Evolutionary conservation across 92 coral and sea anemone genomes (phyloP).

Genomic region (Micromussa lordhowensis): DNA sequence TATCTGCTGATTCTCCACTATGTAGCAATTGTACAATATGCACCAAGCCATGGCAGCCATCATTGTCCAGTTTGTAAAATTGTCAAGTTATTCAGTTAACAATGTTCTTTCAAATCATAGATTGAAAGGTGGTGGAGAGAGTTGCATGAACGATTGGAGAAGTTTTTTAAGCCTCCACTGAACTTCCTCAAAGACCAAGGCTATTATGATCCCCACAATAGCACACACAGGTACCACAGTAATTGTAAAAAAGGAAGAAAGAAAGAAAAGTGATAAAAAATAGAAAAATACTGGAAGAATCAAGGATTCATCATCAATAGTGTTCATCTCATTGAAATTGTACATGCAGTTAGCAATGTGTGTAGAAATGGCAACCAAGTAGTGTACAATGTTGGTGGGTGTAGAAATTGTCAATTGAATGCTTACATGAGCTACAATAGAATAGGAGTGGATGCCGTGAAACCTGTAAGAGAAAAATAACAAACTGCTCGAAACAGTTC

Average conservation of each 20-base stretch:
- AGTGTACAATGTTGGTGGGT: conserved; percentile 13
- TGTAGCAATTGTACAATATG: conserved; percentile 5
- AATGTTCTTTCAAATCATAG: conserved; percentile 3
- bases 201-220: conserved; percentile 5
- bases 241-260: not conserved
- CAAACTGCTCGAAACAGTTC: not conserved
- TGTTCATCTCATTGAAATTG: not conserved
- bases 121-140: conserved; percentile 17
- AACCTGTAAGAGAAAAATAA: conserved; percentile 10
- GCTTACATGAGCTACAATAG: conserved; percentile 10
- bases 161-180: not conserved
- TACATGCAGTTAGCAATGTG: not conserved
- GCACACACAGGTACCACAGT: conserved; percentile 13
- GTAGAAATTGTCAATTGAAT: conserved; percentile 4
- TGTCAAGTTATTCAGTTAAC: conserved; percentile 7
- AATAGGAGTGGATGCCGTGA: too few relatives aligned
- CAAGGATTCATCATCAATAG: too few relatives aligned
- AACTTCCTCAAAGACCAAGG: not conserved
- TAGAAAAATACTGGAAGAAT: too few relatives aligned
- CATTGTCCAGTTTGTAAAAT: conserved; percentile 2
- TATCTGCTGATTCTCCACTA: conserved; percentile 22
- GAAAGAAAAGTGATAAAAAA: not conserved
- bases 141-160: conserved; percentile 3
- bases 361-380: conserved; percentile 5
- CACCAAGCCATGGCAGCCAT: conserved; percentile 10